Conservation (phyloP, 2,797 vertebrate species). For the Amblyraja radiata region DNA sequence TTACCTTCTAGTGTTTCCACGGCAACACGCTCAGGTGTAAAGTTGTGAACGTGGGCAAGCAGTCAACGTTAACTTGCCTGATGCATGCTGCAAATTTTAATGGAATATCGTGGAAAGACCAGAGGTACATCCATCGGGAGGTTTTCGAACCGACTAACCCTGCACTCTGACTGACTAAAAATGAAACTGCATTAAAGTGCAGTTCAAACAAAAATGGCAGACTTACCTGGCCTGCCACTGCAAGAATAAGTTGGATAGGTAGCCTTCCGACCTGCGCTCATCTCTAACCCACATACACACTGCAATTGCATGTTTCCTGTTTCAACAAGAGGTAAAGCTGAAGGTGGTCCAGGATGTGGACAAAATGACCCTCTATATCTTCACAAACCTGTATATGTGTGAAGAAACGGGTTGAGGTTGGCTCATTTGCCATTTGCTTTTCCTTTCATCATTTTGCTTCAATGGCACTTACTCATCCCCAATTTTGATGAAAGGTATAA, state of each 20-base stretch:
- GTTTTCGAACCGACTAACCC: background rate
- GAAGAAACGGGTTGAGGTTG: background rate
- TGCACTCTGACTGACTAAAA: background rate
- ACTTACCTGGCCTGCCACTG: background rate
- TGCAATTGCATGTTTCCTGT: background rate
- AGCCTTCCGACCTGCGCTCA: background rate
- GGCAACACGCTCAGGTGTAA: background rate
- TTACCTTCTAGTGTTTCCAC: background rate
- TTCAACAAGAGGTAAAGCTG: background rate
- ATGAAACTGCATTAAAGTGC: background rate
- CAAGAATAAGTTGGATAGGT: background rate
- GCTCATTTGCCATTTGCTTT: background rate
- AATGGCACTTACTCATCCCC: background rate
- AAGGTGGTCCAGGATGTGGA: background rate
- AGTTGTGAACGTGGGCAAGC: background rate
- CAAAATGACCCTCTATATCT: background rate
- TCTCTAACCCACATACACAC: background rate
- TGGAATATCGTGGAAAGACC: background rate
- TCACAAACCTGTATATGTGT: background rate
- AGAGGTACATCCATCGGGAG: background rate
- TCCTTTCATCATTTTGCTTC: background rate
- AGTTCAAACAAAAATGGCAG: constrained; percentile 22
- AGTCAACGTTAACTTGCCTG: constrained; percentile 6
- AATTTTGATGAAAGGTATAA: constrained; percentile 25
- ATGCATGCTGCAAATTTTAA: background rate